Base-by-base conservation (phyloP, 1,140 invertebrate genomes). In the Cataglyphis hispanica region DNA sequence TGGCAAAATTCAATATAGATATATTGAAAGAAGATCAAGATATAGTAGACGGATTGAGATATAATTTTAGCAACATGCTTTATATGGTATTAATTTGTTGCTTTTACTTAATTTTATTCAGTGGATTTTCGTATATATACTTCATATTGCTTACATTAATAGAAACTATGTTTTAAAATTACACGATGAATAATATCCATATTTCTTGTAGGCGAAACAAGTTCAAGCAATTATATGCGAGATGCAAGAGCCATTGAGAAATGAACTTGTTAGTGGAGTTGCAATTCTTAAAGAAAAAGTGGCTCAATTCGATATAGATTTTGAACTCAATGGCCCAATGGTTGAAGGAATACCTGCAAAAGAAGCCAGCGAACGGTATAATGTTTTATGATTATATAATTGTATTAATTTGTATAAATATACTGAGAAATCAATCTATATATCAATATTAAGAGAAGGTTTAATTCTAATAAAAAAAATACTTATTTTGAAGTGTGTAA, bases 281-380 rank as follows among this genome's bases (percentile, higher is more conserved):
- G 94, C 95, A 2, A 94, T 96, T 46, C 98, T 98, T 91, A 95
- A 96, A 70, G 92, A 95, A 27, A 97, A 98, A 85, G 96, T 97
- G 2, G 93, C 96, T 40, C 95, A 97, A 81, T 98, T 98, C 93
- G 96, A 97, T 86, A 93, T 94, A 2, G 97, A 98, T 90, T 98
- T 97, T 94, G 97, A 97, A 85, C 91, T 94, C 0, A 97, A 96
- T 93, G 98, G 98, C 11, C 98, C 98, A 0, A 98, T 98, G 98
- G 96, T 98, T 4, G 96, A 97, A 60, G 98, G 98, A 16, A 96
- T 98, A 27, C 94, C 97, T 10, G 98, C 98, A 8, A 96, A 97
- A 93, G 98, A 98, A 94, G 98, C 98, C 7, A 98, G 97, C 88
- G 97, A 98, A 93, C 96, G 96, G 96, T 96, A 76, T 40, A 87